Conservation (phyloP, 2,113 vertebrate species). For the Tangachromis dhanisi region DNA sequence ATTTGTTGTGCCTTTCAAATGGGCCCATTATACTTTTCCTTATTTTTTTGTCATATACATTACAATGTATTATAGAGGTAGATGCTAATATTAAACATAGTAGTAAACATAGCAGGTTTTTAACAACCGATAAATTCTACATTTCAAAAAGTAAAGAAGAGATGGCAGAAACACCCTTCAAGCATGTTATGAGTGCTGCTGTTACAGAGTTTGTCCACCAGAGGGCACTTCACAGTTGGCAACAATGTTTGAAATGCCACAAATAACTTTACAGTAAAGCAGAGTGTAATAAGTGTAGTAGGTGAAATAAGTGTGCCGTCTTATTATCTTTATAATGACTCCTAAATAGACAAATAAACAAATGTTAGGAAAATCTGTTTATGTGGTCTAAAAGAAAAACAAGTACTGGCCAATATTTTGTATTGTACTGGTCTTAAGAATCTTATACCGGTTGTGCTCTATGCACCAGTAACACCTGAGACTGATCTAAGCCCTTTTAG, state of each 20-base stretch:
- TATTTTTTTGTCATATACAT: background rate
- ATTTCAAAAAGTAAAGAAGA: background rate
- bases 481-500: background rate
- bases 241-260: background rate
- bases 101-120: background rate
- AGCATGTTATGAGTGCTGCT: background rate
- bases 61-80: background rate
- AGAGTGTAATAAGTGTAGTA: background rate
- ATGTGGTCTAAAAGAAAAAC: background rate
- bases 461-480: background rate
- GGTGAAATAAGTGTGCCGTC: rapidly evolving
- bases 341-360: background rate
- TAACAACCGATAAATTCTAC: background rate
- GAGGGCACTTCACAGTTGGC: background rate
- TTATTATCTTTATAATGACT: background rate
- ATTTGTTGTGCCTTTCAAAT: background rate
- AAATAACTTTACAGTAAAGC: background rate
- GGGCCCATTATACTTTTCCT: background rate
- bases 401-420: background rate
- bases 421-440: background rate
- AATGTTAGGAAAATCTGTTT: background rate
- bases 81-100: background rate
- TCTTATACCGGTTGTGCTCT: background rate
- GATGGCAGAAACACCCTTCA: background rate
- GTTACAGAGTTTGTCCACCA: background rate